Base-by-base conservation (phyloP, 2,888 invertebrate species). In the Hanleya hanleyi region DNA sequence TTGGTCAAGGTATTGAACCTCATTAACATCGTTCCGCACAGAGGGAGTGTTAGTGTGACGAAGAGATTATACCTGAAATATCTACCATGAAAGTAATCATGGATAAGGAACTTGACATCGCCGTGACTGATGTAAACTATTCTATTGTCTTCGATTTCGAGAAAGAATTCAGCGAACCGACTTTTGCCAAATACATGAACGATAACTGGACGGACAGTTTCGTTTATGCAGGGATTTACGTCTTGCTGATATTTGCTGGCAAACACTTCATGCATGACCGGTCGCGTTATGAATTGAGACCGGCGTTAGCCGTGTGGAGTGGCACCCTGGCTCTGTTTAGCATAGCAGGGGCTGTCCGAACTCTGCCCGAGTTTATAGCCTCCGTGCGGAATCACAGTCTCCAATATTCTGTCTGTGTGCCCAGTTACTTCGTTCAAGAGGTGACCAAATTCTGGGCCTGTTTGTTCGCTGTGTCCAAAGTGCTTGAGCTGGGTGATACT, bases 381-480 rank as follows among this genome's bases (percentile, higher is more conserved):
- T 96, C 96, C 74, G 92, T 98, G 77, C 93, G 94, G 84, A 95
- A 96, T 90, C 95, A 96, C 91, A 98, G 99, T 75, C 93, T 98
- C 84, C 96, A 96, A 91, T 96, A 98, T 92, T 98, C 98, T 73
- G 95, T 98, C 84, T 99, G 99, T 92, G 95, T 96, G 22, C 85
- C 89, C 0, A 86, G 87, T 4, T 22, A 22, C 37, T 89, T 88
- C 74, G 86, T 86, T 70, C 84, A 86, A 91, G 95, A 95, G 84
- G 97, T 98, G 66, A 95, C 96, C 82, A 97, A 97, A 7, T 98
- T 97, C 91, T 98, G 98, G 98, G 96, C 97, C 81, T 96, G 95
- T 94, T 94, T 97, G 93, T 99, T 99, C 92, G 97, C 97, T 64
- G 92, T 98, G 80, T 97, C 97, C 78, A 98, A 98, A 92, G 93